These are phyloP conservation scores for Tiaroga cobitis DNA, from an alignment of 2,797 vertebrate genomes.

Conservation along the genomic window DNA sequence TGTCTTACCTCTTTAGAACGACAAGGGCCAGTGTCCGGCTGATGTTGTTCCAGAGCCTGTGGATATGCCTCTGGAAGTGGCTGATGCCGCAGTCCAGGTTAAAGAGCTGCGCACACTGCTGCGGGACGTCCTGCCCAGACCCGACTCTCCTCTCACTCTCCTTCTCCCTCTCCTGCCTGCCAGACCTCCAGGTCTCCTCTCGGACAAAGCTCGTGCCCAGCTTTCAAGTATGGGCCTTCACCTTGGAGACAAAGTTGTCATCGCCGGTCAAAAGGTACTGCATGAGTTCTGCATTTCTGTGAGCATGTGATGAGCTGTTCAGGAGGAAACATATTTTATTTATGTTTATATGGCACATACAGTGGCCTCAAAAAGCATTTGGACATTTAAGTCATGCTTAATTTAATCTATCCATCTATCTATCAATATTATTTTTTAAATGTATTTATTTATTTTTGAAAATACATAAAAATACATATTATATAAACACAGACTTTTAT, in stretches of 20 bases:
- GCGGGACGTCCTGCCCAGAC: slow-evolving; percentile 82
- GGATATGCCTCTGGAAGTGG: slow-evolving; percentile 95
- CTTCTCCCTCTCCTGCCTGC: slow-evolving; percentile 75
- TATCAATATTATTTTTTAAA: no score
- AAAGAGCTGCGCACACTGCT: slow-evolving; percentile 89
- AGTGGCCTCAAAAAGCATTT: neutral
- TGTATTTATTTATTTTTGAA: no score
- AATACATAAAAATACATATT: no score
- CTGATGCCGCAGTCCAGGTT: slow-evolving; percentile 88
- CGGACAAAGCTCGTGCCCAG: slow-evolving; percentile 77
- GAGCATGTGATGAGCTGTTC: neutral
- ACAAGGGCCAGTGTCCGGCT: slow-evolving; percentile 87
- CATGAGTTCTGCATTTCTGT: neutral
- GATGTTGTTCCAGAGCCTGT: slow-evolving; percentile 94
- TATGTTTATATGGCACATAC: neutral
- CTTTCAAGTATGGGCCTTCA: slow-evolving; percentile 86
- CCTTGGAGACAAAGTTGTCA: slow-evolving; percentile 91
- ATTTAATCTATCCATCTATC: no score
- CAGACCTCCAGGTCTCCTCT: slow-evolving; percentile 69
- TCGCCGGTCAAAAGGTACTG: slow-evolving; percentile 94
- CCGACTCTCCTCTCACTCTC: slow-evolving; percentile 75
- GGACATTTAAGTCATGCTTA: no score
- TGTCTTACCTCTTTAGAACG: slow-evolving; percentile 79
- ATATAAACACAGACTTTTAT: no score
- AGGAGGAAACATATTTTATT: neutral